phyloP scores from a whole-genome alignment of 2,797 vertebrate genomes.

The Sebastes paucispinis region DNA sequence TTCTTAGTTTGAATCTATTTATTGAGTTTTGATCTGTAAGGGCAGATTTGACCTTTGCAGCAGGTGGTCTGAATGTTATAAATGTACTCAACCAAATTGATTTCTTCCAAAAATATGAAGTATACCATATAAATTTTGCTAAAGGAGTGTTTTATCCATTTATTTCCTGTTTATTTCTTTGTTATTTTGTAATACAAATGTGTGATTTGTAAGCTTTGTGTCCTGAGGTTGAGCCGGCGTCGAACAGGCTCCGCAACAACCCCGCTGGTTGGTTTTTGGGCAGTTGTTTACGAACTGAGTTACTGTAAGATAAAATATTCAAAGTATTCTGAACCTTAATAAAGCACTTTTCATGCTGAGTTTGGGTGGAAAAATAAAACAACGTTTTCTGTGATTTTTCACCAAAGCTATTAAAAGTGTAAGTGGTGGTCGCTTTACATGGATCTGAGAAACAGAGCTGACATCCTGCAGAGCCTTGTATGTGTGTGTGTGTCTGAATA shows the following conservation, averaged over 20 bases:
- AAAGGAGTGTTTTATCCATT: constrained; percentile 30
- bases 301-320: constrained; percentile 47
- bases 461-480: constrained; percentile 59
- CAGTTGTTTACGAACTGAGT: constrained; percentile 45
- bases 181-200: constrained; percentile 43
- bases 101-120: constrained; percentile 55
- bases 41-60: constrained; percentile 22
- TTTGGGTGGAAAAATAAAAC: constrained; percentile 31
- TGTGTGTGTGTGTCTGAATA: constrained; percentile 15
- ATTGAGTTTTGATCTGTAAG: constrained; percentile 22
- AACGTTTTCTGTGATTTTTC: constrained; percentile 55
- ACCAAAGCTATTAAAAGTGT: constrained; percentile 80
- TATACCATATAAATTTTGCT: constrained; percentile 32
- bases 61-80: constrained; percentile 62
- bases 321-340: constrained; percentile 60
- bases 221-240: constrained; percentile 27
- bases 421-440: constrained; percentile 69
- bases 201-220: constrained; percentile 52
- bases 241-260: constrained; percentile 34
- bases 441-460: constrained; percentile 45
- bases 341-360: constrained; percentile 70
- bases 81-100: constrained; percentile 60
- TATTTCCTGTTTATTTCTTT: constrained; percentile 15
- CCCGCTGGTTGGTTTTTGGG: constrained; percentile 9
- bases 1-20: constrained; percentile 40